These are phyloP conservation scores for Toxotes jaculatrix DNA, from an alignment of 2,113 vertebrate species.

Conservation along the genomic window DNA sequence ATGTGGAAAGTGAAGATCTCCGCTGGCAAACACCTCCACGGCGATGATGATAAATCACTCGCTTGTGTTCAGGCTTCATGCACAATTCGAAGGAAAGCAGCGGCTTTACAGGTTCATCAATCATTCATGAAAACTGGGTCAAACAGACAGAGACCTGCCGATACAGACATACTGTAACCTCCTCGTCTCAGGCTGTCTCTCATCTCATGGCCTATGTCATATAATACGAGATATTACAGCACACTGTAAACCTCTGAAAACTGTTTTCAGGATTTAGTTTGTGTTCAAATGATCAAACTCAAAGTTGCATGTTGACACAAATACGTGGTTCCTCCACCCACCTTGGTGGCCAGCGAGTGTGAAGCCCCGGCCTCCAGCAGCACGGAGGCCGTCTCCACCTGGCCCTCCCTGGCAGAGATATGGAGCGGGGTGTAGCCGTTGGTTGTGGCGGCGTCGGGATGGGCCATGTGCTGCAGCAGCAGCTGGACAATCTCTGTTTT, in stretches of 20 bases:
- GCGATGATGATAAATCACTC: constrained; percentile 22
- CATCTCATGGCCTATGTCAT: too few species aligned
- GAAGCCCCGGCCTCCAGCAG: constrained; percentile 95
- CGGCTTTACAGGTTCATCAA: constrained; percentile 32
- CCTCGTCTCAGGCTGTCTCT: not conserved
- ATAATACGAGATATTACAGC: too few species aligned
- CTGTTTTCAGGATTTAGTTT: not conserved
- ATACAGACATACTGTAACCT: not conserved
- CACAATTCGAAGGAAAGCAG: constrained; percentile 20
- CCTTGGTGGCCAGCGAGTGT: constrained; percentile 96
- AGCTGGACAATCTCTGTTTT: constrained; percentile 98
- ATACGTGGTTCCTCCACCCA: constrained; percentile 10
- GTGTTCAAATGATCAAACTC: not conserved
- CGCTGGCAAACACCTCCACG: constrained; percentile 25
- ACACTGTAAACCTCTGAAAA: not conserved
- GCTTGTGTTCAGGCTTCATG: constrained; percentile 28
- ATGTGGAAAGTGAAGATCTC: not conserved
- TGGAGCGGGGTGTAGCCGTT: constrained; percentile 97
- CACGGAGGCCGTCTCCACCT: constrained; percentile 93
- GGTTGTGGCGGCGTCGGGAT: constrained; percentile 94
- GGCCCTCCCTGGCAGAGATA: constrained; percentile 96
- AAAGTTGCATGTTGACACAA: too few species aligned
- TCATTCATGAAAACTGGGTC: constrained; percentile 56
- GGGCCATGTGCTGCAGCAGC: constrained; percentile 97
- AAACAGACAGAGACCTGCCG: constrained; percentile 21